Conservation (phyloP, 2,113 vertebrate genomes). For the Apeltes quadracus region DNA sequence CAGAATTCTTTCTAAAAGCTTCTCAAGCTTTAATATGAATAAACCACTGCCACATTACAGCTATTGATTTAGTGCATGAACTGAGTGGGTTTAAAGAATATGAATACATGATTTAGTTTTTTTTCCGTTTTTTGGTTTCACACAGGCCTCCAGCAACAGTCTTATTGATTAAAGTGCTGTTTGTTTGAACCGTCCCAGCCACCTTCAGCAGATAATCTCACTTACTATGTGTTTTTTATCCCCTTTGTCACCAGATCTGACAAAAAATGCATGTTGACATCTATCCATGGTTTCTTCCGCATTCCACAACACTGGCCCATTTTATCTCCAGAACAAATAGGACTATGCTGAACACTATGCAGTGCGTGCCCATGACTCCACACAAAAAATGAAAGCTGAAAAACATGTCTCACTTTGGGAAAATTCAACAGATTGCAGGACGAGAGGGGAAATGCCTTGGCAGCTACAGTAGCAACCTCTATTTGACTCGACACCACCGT, state of each 20-base stretch:
- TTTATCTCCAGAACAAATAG: not conserved
- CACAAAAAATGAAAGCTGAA: conserved; percentile 1
- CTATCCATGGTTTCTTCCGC: not conserved
- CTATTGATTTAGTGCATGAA: too few relatives aligned
- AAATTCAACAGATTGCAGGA: conserved; percentile 49
- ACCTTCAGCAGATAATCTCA: not conserved
- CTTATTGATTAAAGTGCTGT: conserved; percentile 3
- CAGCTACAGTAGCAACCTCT: conserved; percentile 22
- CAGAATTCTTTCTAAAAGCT: conserved; percentile 15
- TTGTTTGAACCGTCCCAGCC: not conserved
- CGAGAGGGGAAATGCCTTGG: conserved; percentile 44
- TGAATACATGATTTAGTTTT: not conserved
- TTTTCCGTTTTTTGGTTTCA: too few relatives aligned
- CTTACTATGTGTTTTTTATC: not conserved
- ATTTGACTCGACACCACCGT: conserved; percentile 58
- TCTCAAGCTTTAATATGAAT: conserved; percentile 15
- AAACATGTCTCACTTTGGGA: conserved; percentile 7
- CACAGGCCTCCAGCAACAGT: not conserved
- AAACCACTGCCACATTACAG: conserved; percentile 1
- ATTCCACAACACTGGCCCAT: not conserved
- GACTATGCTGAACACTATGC: not conserved
- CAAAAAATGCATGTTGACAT: too few relatives aligned
- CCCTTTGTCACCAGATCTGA: too few relatives aligned
- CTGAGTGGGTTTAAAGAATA: not conserved
- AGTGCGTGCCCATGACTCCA: not conserved